Evolutionary conservation across 2,888 invertebrate genomes (phyloP).

Genomic region (Sarcophaga caerulescens): DNA sequence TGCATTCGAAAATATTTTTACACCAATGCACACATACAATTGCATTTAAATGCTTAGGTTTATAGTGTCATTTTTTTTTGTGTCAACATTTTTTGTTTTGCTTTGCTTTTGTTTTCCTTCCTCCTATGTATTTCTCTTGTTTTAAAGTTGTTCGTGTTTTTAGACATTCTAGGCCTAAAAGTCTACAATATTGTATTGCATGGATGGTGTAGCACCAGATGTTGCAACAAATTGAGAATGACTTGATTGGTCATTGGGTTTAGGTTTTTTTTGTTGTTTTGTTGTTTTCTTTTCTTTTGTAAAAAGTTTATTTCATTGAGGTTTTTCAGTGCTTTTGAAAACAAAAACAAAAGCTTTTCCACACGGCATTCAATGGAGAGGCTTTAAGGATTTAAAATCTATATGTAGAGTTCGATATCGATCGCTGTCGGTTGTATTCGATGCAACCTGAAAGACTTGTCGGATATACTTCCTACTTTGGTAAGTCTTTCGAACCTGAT

Average conservation of each 20-base stretch:
- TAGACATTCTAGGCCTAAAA: conserved; percentile 47
- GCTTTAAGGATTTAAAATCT: not conserved
- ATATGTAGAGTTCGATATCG: not conserved
- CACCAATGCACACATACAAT: conserved; percentile 48
- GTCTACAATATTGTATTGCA: conserved; percentile 52
- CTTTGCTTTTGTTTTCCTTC: conserved; percentile 22
- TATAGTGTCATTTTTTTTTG: conserved; percentile 36
- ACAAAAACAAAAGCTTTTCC: too few relatives aligned
- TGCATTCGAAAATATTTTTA: conserved; percentile 53
- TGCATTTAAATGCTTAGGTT: conserved; percentile 43
- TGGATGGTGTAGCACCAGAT: conserved; percentile 49
- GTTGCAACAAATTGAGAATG: conserved; percentile 42
- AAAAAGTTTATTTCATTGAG: conserved; percentile 39
- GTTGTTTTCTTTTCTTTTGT: not conserved
- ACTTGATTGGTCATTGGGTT: conserved; percentile 55
- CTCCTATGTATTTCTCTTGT: conserved; percentile 22
- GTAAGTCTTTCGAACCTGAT: too few relatives aligned
- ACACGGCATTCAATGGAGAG: too few relatives aligned
- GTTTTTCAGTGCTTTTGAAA: conserved; percentile 26
- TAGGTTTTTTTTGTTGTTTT: conserved; percentile 17
- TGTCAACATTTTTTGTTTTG: too few relatives aligned
- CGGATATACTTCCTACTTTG: too few relatives aligned
- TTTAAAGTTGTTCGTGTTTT: conserved; percentile 53
- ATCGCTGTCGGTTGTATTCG: too few relatives aligned
- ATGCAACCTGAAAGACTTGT: too few relatives aligned